These are phyloP conservation scores for Hemicentrotus pulcherrimus DNA, from an alignment of 35 echinoderm and acorn worm species.

Conservation along the genomic window DNA sequence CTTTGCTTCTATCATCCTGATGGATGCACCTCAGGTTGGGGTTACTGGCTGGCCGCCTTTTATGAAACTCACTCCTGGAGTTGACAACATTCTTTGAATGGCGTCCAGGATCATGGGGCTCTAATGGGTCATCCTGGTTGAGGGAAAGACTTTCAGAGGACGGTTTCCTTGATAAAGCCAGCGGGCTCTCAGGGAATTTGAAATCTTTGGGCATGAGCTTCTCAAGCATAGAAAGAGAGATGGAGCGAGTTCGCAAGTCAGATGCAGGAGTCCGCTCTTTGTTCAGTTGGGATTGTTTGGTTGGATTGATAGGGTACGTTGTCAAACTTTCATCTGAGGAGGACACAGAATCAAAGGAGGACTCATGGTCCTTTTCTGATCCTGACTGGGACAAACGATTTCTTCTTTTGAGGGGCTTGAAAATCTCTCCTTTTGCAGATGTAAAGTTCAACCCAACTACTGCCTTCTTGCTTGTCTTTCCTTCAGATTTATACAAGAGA, in stretches of 20 bases:
- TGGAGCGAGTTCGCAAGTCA: background rate
- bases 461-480: constrained; percentile 49
- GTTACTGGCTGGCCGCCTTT: background rate
- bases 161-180: background rate
- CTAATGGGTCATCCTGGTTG: background rate
- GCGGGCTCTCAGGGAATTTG: background rate
- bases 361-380: constrained; percentile 51
- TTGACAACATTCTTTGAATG: background rate
- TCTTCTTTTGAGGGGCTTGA: background rate
- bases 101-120: background rate
- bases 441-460: constrained; percentile 66
- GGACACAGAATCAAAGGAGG: constrained; percentile 80
- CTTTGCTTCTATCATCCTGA: background rate
- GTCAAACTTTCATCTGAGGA: constrained; percentile 93
- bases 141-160: constrained; percentile 26
- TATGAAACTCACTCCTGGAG: background rate
- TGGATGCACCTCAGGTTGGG: background rate
- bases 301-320: constrained; percentile 66
- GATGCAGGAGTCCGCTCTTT: background rate
- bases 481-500: constrained; percentile 28
- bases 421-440: constrained; percentile 70
- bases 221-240: constrained; percentile 27
- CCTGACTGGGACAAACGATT: background rate
- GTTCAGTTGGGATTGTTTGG: constrained; percentile 3
- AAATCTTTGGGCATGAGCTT: constrained; percentile 34